Evolutionary conservation across 2,888 invertebrate species (phyloP).

Genomic region (Abrostola tripartita): DNA sequence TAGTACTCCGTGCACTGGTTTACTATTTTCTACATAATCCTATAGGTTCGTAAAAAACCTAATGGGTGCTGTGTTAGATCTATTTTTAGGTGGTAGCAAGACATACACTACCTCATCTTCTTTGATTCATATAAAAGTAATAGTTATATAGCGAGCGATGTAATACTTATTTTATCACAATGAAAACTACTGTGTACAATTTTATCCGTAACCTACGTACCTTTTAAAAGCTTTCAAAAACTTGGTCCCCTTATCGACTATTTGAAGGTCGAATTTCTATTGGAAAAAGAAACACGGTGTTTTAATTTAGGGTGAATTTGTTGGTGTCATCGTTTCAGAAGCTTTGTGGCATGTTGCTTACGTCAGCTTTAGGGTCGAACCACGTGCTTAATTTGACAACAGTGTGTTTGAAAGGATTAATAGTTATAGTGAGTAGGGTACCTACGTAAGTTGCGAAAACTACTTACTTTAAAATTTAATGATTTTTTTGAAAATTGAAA

Average conservation of each 20-base stretch:
- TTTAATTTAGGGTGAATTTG: slow-evolving; percentile 68
- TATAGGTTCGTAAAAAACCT: no score
- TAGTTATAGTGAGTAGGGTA: slow-evolving; percentile 8
- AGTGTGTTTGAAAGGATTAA: slow-evolving; percentile 24
- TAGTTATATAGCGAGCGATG: background rate
- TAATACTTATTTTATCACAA: background rate
- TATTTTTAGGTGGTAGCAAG: no score
- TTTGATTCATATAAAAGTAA: no score
- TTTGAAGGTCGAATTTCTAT: slow-evolving; percentile 43
- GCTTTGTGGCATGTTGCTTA: slow-evolving; percentile 57
- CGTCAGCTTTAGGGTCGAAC: slow-evolving; percentile 56
- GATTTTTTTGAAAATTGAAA: no score
- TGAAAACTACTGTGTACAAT: slow-evolving; percentile 7
- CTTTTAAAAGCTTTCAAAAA: slow-evolving; percentile 19
- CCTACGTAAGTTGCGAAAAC: no score
- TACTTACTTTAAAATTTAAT: no score
- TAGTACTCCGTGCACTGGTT: no score
- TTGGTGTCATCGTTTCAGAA: slow-evolving; percentile 65
- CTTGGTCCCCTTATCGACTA: slow-evolving; percentile 4
- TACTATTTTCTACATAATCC: no score
- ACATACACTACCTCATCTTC: no score
- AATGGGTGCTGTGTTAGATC: no score
- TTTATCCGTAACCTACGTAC: slow-evolving; percentile 5
- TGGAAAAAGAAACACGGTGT: slow-evolving; percentile 44
- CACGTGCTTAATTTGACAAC: slow-evolving; percentile 50